Base-by-base conservation (phyloP, 2,113 vertebrate genomes). In the Ornithorhynchus anatinus region DNA sequence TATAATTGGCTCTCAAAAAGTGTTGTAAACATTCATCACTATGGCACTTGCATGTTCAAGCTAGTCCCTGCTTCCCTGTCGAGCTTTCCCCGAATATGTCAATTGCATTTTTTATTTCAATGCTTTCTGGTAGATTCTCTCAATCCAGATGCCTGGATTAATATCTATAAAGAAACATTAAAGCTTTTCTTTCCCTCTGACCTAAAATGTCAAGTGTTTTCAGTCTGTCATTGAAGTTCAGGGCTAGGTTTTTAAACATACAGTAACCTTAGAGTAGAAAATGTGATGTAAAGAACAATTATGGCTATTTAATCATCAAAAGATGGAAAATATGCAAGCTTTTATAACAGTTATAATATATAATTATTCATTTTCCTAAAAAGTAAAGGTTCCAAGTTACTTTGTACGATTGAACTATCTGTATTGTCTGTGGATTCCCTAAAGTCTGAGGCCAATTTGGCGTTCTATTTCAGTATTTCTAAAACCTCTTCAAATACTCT, bases 1-100 rank as follows among this genome's bases (percentile, higher is more conserved):
- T 47, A 84, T 86, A 85, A 93, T 75, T 89, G 84, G 65, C 79
- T 91, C 85, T 92, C 82, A 61, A 53, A 59, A 87, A 91, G 80
- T 84, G 81, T 59, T 75, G 69, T 85, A 89, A 93, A 90, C 82
- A 89, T 80, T 91, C 76, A 84, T 88, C 79, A 74, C 39, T 80
- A 84, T 75, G 60, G 63, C 59, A 81, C 56, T 83, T 75, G 54
- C 16, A 62, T 64, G 60, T 76, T 72, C 69, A 87, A 84, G 77
- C 32, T 70, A 76, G 61, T 70, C 37, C 35, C 40, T 72, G 37
- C 50, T 75, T 68, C 20, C 51, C 31, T 59, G 35, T 53, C 64
- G 66, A 15, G 60, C 63, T 71, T 73, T 78, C 22, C 72, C 54
- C 51, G 80, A 80, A 86, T 54, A 78, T 78, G 53, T 76, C 73